Base-by-base conservation (phyloP, 2,888 invertebrate species). In the Baronia brevicornis region DNA sequence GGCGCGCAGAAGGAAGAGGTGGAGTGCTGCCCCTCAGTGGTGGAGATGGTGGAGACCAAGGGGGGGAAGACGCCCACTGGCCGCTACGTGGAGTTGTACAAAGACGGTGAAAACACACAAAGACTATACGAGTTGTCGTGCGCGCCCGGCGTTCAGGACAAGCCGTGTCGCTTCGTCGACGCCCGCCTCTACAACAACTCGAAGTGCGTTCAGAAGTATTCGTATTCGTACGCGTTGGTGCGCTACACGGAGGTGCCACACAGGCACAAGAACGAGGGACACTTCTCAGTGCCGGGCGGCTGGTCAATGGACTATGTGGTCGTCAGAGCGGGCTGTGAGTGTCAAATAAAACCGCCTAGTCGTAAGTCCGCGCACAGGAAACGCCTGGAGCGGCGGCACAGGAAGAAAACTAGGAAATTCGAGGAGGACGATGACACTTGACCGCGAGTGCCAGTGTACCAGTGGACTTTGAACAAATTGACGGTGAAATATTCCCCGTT, bases 271-370 rank as follows among this genome's bases (percentile, higher is more conserved):
- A 68, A 74, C 10, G 73, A 78, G 36, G 71, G 73, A 20, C 69
- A 74, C 37, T 74, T 79, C 52, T 65, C 75, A 1, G 75, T 89
- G 44, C 86, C 88, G 1, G 86, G 85, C 1, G 87, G 87, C 33
- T 94, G 92, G 90, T 89, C 90, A 40, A 82, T 95, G 73, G 94
- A 94, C 80, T 93, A 94, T 75, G 92, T 95, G 53, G 85, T 87
- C 53, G 89, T 95, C 40, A 87, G 94, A 36, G 92, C 92, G 48
- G 95, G 95, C 19, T 95, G 95, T 77, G 89, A 92, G 57, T 95
- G 95, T 74, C 90, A 92, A 65, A 87, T 94, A 41, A 85, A 80
- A 55, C 88, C 89, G 19, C 80, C 82, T 41, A 87, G 84, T 58
- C 77, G 79, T 49, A 86, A 85, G 45, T 53, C 56, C 19, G 48